Base-by-base conservation (phyloP, 2,113 vertebrate species). In the Actenoides hombroni region DNA sequence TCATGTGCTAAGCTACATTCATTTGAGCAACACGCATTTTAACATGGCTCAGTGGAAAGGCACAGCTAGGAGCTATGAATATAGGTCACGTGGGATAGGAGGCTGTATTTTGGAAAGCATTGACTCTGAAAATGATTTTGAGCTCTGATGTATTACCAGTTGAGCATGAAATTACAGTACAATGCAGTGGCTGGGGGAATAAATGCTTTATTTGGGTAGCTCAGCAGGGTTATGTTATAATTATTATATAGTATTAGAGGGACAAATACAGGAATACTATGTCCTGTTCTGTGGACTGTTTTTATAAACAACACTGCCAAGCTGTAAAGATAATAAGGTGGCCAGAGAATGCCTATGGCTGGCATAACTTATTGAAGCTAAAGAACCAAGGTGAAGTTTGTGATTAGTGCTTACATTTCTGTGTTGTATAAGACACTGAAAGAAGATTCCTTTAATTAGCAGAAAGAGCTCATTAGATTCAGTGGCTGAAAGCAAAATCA, bases 91-190 rank as follows among this genome's bases (percentile, higher is more conserved):
- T 8, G 11, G 76, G 51, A 76, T 53, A 59, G 90, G 68, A 63
- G 79, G 26, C 86, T 91, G 3, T 90, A 86, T 94, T 97, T 94
- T 92, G 94, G 83, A 96, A 94, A 92, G 69, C 96, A 94, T 54
- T 96, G 96, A 94, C 90, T 95, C 92, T 59, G 79, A 96, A 95
- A 96, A 96, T 93, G 39, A 82, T 90, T 93, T 4, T 23, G 73
- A 79, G 81, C 46, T 92, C 86, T 95, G 83, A 64, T 96, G 83
- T 84, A 35, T 95, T 90, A 89, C 44, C 69, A 69, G 83, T 93
- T 96, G 92, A 94, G 92, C 88, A 69, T 96, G 94, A 96, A 96
- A 94, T 96, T 84, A 94, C 81, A 87, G 81, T 57, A 65, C 73
- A 69, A 49, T 68, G 61, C 37, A 61, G 37, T 46, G 88, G 88